Base-by-base conservation (phyloP, 2,113 vertebrate genomes). In the Chitala chitala region DNA sequence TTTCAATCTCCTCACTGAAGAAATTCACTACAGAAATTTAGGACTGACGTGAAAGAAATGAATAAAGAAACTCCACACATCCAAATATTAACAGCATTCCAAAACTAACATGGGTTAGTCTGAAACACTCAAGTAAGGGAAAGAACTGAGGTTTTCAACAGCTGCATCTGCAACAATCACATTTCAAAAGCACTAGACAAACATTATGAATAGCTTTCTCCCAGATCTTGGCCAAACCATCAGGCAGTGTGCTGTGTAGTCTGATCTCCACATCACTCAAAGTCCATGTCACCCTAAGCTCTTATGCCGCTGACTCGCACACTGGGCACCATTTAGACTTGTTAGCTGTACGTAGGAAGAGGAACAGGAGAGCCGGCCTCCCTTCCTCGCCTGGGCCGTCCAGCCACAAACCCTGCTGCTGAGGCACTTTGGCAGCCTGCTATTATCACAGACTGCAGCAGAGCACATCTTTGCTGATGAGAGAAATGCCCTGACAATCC, bases 341-440 rank as follows among this genome's bases (percentile, higher is more conserved):
- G 24, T 58, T 58, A 55, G 44, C 15, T 58, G 20, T 55, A 40
- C 56, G 36, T 24, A 33, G 53, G 26, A 22, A 56, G 56, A 44
- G 17, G 56, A 46, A 26, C 46, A 46, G 40, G 26, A 51, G 56
- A 50, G 58, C 48, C 42, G 50, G 55, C 64, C 38, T 13, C 22
- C 64, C 63, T n/a, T 12, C 22, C 63, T n/a, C 40, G 4, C 38
- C n/a, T n/a, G n/a, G n/a, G 8, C 22, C 22, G 38, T 24, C 22
- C 64, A 10, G 40, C 22, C 71, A 22, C 56, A 36, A 63, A 20
- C 17, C 20, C 38, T 48, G 15, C 15, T 36, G 1, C 24, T 50
- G 46, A 64, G 58, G 68, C 74, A 75, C 66, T 44, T 72, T 73
- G 59, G 59, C 64, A 58, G 46, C 54, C 44, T 63, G 69, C 74